Percentiles rank a stretch among this genome's conserved stretches.
Evolutionary conservation across 2,888 invertebrate species (phyloP).

Genomic region (Gisinianus flammeolus): DNA sequence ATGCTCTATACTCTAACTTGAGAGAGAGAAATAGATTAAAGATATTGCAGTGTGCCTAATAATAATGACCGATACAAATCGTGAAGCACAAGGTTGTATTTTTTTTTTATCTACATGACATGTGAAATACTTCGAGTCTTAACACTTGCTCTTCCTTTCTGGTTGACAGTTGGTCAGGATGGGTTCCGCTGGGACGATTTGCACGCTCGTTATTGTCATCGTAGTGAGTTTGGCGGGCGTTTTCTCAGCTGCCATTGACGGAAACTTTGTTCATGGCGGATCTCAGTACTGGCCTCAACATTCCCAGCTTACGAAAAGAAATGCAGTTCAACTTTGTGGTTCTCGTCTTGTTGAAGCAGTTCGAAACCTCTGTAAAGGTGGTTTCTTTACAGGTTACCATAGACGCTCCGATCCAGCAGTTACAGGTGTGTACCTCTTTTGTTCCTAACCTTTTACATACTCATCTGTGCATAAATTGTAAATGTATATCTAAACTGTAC

Average conservation of each 20-base stretch:
- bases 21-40: not conserved
- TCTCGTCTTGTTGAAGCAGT: conserved; percentile 9
- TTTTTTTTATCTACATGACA: not conserved
- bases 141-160: not conserved
- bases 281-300: conserved; percentile 1
- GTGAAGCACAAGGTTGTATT: not conserved
- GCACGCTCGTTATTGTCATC: conserved; percentile 5
- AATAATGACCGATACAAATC: not conserved
- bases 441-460: not conserved
- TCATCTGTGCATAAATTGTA: too few relatives aligned
- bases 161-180: conserved; percentile 30
- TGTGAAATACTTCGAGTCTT: not conserved
- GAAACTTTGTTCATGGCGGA: not conserved
- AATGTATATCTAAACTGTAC: too few relatives aligned
- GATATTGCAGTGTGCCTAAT: not conserved
- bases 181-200: conserved; percentile 25
- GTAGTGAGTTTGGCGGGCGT: conserved; percentile 1
- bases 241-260: conserved; percentile 24
- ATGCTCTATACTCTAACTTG: not conserved
- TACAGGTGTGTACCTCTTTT: not conserved
- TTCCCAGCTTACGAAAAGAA: conserved; percentile 5
- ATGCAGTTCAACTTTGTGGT: conserved; percentile 15
- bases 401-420: not conserved
- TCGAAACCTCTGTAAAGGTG: not conserved
- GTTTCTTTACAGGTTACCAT: conserved; percentile 2